A percentile compares a stretch with the other conserved stretches of the same genome.
These are phyloP conservation scores for Megaceryle maxima DNA, from an alignment of 2,113 vertebrate species.

Conservation along the genomic window DNA sequence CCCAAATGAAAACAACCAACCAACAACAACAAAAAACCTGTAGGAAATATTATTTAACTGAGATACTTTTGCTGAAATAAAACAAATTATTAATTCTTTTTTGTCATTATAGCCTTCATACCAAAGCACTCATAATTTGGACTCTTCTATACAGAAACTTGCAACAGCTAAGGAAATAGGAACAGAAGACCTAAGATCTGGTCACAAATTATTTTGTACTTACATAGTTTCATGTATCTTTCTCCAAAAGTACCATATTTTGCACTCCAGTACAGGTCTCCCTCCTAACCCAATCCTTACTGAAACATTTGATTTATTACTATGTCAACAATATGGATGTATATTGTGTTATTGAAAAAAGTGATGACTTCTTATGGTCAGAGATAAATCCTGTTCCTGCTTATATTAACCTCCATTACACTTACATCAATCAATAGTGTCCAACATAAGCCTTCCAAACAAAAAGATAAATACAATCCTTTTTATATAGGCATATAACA, in stretches of 20 bases:
- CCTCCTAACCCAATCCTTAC: neutral
- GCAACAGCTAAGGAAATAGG: neutral
- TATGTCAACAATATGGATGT: neutral
- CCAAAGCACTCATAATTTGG: neutral
- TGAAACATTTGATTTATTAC: neutral
- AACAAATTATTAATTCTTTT: neutral
- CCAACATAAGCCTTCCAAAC: neutral
- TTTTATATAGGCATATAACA: neutral
- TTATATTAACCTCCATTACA: slow-evolving; percentile 37
- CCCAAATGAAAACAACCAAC: too few relatives aligned
- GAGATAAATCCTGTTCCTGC: slow-evolving; percentile 23
- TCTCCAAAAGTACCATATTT: neutral
- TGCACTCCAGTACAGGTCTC: neutral
- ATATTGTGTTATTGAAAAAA: neutral
- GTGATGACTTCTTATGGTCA: neutral
- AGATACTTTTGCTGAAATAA: neutral
- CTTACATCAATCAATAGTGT: slow-evolving; percentile 15
- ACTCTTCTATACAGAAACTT: neutral
- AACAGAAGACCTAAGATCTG: neutral
- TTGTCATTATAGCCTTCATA: neutral
- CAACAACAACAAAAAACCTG: neutral
- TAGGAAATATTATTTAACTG: neutral
- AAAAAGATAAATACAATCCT: neutral
- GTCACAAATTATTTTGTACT: neutral
- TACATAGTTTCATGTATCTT: neutral